Conservation (phyloP, 2,797 vertebrate species). For the Spinibarbus caldwelli region DNA sequence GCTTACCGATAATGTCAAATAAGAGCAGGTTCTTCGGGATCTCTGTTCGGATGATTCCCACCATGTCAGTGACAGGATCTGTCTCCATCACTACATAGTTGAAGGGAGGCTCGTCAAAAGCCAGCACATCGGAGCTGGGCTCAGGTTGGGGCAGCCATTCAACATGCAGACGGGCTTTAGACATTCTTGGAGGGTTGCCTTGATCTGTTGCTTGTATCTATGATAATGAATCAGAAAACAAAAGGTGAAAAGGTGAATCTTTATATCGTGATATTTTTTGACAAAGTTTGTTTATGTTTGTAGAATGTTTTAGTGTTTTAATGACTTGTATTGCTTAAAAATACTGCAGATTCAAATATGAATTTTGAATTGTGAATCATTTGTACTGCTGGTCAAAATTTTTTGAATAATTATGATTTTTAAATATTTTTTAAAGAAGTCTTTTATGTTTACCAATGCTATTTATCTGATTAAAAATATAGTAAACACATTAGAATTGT, state of each 20-base stretch:
- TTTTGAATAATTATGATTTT: no score
- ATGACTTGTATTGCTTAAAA: neutral
- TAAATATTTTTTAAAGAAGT: neutral
- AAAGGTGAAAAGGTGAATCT: neutral
- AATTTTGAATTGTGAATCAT: neutral
- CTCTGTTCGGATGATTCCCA: conserved; percentile 91
- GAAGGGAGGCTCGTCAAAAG: conserved; percentile 89
- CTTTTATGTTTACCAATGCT: no score
- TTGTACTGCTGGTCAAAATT: neutral
- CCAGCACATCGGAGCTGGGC: conserved; percentile 77
- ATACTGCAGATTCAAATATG: neutral
- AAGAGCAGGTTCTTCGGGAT: conserved; percentile 81
- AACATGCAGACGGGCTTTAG: conserved; percentile 87
- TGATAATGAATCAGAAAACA: neutral
- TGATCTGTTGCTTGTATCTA: conserved; percentile 91
- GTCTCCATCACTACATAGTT: conserved; percentile 95
- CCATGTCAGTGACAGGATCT: conserved; percentile 92
- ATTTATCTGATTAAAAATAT: no score
- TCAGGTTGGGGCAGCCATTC: conserved; percentile 84
- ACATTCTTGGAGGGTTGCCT: conserved; percentile 81
- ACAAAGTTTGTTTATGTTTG: neutral
- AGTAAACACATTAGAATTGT: neutral
- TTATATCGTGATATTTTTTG: neutral
- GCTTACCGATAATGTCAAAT: conserved; percentile 90
- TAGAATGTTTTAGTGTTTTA: no score